phyloP scores from a whole-genome alignment of 2,113 vertebrate species.

The Podarcis cretensis region DNA sequence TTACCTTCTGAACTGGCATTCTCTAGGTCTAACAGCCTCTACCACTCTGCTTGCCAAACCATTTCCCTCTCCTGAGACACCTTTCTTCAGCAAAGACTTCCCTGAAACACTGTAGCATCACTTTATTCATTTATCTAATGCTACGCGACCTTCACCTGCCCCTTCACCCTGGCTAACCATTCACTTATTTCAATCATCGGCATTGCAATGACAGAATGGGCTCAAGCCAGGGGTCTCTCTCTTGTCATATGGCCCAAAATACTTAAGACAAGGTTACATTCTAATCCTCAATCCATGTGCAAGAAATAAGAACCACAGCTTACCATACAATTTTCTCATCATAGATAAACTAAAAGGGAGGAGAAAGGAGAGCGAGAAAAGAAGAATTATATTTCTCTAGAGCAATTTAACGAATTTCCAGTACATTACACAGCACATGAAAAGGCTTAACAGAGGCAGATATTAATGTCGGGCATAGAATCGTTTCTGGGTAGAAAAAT shows the following conservation, averaged over 20 bases:
- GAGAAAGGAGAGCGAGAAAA: conserved; percentile 38
- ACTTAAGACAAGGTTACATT: neutral
- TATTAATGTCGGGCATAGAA: neutral
- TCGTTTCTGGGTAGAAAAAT: neutral
- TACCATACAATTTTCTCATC: conserved; percentile 96
- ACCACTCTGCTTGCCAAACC: neutral
- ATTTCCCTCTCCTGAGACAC: neutral
- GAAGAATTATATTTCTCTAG: conserved; percentile 11
- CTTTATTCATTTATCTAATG: neutral
- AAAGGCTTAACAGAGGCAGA: neutral
- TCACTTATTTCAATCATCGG: neutral
- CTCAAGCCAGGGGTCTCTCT: neutral
- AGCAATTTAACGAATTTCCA: neutral
- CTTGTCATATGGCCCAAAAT: neutral
- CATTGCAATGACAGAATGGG: neutral
- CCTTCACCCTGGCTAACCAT: neutral
- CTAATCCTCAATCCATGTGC: neutral
- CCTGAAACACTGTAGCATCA: neutral
- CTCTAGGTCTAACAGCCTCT: neutral
- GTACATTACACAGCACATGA: neutral
- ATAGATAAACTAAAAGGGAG: conserved; percentile 91
- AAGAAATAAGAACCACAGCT: conserved; percentile 68
- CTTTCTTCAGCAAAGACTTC: neutral
- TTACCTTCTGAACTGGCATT: too few relatives aligned
- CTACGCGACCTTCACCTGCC: neutral